Evolutionary conservation across 1,140 invertebrate genomes (phyloP).

Genomic region (Metaphire vulgaris): DNA sequence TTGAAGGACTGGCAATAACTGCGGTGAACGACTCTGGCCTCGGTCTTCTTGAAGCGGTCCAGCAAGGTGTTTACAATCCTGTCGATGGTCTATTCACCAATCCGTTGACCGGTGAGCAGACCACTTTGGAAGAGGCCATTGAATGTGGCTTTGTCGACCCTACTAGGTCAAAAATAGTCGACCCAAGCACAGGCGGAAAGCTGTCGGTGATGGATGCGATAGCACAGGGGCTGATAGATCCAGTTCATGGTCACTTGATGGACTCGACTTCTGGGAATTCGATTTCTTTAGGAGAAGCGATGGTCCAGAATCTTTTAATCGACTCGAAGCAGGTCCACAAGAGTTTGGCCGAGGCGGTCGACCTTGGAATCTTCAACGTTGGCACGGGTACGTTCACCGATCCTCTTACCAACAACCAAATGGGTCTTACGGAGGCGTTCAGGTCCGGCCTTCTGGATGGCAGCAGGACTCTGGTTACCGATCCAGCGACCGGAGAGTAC

Average conservation of each 20-base stretch:
- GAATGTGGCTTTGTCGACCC: slow-evolving; percentile 38
- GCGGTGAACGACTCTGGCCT: slow-evolving; percentile 56
- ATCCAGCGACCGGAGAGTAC: slow-evolving; percentile 40
- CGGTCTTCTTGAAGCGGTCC: slow-evolving; percentile 38
- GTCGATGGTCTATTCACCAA: slow-evolving; percentile 23
- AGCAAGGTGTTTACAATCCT: slow-evolving; percentile 25
- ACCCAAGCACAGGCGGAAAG: slow-evolving; percentile 29
- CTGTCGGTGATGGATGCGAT: slow-evolving; percentile 41
- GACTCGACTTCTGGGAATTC: slow-evolving; percentile 64
- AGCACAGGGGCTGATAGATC: slow-evolving; percentile 38
- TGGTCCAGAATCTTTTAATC: slow-evolving; percentile 52
- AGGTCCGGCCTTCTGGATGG: slow-evolving; percentile 27
- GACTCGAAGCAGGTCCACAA: background rate
- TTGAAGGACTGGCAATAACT: slow-evolving; percentile 68
- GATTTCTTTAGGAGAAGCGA: slow-evolving; percentile 70
- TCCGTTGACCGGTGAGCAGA: slow-evolving; percentile 29
- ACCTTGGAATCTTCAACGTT: slow-evolving; percentile 54
- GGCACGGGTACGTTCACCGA: slow-evolving; percentile 68
- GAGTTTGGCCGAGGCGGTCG: slow-evolving; percentile 22
- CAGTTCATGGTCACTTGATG: slow-evolving; percentile 4
- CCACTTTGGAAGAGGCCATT: slow-evolving; percentile 42
- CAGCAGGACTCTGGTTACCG: background rate
- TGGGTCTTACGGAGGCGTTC: slow-evolving; percentile 64
- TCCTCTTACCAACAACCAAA: slow-evolving; percentile 53
- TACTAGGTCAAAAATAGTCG: background rate